Conservation (phyloP, 2,797 vertebrate species). For the Natrix natrix region DNA sequence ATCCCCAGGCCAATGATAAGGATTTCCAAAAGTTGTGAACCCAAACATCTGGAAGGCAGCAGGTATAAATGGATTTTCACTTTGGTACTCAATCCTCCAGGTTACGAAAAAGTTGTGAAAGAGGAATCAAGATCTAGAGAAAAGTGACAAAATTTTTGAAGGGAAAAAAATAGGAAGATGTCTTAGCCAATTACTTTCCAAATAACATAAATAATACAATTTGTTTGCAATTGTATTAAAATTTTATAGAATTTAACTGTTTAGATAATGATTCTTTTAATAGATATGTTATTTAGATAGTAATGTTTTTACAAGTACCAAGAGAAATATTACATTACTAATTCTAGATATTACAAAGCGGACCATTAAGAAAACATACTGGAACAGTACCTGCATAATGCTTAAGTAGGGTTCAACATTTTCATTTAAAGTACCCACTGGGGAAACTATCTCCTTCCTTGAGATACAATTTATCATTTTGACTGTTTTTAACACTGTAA, state of each 20-base stretch:
- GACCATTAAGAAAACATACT: slow-evolving; percentile 3
- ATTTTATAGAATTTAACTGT: neutral
- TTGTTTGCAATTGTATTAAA: neutral
- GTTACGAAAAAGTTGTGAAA: neutral
- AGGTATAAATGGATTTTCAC: neutral
- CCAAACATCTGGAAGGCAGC: neutral
- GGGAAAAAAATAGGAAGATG: too few species aligned
- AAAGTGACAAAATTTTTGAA: neutral
- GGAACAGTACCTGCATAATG: slow-evolving; percentile 38
- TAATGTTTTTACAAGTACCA: slow-evolving; percentile 1
- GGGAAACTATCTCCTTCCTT: slow-evolving; percentile 21
- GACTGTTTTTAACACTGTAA: neutral
- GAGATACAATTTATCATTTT: slow-evolving; percentile 7
- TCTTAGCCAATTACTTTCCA: neutral
- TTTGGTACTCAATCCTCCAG: neutral
- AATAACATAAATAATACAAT: neutral
- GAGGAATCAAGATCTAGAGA: neutral
- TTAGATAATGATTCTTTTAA: slow-evolving; percentile 46
- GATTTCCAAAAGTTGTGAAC: neutral
- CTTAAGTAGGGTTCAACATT: neutral
- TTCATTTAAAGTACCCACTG: neutral
- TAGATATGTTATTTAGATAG: neutral
- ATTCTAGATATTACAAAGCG: slow-evolving; percentile 41
- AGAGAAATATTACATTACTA: slow-evolving; percentile 22
- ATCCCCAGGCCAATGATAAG: neutral